Conservation (phyloP, 2,888 invertebrate genomes). For the Nomada goodeniana region DNA sequence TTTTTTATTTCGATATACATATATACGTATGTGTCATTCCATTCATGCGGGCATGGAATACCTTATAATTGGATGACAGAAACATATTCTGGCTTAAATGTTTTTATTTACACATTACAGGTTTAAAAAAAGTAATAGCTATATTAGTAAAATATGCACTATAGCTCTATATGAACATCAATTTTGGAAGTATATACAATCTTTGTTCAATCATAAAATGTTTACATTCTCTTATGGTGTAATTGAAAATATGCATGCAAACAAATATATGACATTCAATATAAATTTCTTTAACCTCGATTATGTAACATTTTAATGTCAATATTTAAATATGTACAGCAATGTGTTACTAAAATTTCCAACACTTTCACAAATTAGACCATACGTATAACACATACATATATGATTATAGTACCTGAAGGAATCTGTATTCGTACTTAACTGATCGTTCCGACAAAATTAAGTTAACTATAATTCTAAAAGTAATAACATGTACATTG, state of each 20-base stretch:
- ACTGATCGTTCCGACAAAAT: slow-evolving; percentile 22
- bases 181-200: slow-evolving; percentile 60
- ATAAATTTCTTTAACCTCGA: slow-evolving; percentile 33
- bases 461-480: slow-evolving; percentile 13
- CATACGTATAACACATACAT: slow-evolving; percentile 9
- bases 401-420: slow-evolving; percentile 28
- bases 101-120: slow-evolving; percentile 50
- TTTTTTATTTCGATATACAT: not conserved
- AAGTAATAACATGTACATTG: slow-evolving; percentile 16
- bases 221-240: slow-evolving; percentile 7
- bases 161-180: slow-evolving; percentile 51
- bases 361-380: slow-evolving; percentile 6
- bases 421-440: slow-evolving; percentile 25
- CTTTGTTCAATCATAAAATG: slow-evolving; percentile 27
- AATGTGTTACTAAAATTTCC: slow-evolving; percentile 50
- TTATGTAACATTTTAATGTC: slow-evolving; percentile 36
- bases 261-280: slow-evolving; percentile 29
- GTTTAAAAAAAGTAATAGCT: slow-evolving; percentile 54
- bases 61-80: not conserved
- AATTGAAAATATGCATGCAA: slow-evolving; percentile 18
- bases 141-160: slow-evolving; percentile 36
- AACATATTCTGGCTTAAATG: slow-evolving; percentile 36
- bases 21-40: too few species aligned
- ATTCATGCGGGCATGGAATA: not conserved
- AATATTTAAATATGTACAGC: slow-evolving; percentile 63